phyloP scores from a whole-genome alignment of 2,888 invertebrate genomes.

The Caenorhabditis wallacei region DNA sequence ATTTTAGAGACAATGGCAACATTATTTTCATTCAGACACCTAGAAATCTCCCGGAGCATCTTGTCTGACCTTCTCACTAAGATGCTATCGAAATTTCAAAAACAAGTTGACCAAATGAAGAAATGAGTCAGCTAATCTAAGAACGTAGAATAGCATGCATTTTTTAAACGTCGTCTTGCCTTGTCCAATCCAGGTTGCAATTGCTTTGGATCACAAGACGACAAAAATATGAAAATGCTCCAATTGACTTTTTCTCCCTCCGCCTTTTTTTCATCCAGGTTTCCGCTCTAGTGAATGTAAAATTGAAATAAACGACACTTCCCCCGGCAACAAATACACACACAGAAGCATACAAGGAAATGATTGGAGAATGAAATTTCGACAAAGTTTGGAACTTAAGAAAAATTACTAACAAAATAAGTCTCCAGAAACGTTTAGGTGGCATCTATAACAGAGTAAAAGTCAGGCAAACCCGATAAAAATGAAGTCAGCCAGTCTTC shows the following conservation, averaged over 20 bases:
- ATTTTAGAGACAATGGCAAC: no score
- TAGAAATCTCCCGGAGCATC: not conserved
- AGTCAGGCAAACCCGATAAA: no score
- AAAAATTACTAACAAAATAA: no score
- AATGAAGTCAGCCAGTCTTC: no score
- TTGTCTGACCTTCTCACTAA: not conserved
- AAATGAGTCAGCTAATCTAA: slow-evolving; percentile 30
- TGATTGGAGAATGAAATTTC: slow-evolving; percentile 37
- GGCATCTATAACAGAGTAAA: no score
- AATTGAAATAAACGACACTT: slow-evolving; percentile 67
- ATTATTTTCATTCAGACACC: not conserved
- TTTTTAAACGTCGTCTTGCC: slow-evolving; percentile 20
- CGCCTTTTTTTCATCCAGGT: slow-evolving; percentile 44
- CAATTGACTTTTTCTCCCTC: slow-evolving; percentile 47
- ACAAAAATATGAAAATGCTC: slow-evolving; percentile 63
- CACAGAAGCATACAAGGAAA: slow-evolving; percentile 38
- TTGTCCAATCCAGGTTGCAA: slow-evolving; percentile 46
- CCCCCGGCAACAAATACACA: slow-evolving; percentile 36
- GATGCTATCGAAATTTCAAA: slow-evolving; percentile 12
- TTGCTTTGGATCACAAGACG: slow-evolving; percentile 56
- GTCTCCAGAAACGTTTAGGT: no score
- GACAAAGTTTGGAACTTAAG: no score
- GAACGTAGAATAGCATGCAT: slow-evolving; percentile 20
- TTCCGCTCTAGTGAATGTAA: slow-evolving; percentile 66
- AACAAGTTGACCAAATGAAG: slow-evolving; percentile 14